phyloP scores from a whole-genome alignment of 2,113 vertebrate genomes.

The Fregata magnificens region DNA sequence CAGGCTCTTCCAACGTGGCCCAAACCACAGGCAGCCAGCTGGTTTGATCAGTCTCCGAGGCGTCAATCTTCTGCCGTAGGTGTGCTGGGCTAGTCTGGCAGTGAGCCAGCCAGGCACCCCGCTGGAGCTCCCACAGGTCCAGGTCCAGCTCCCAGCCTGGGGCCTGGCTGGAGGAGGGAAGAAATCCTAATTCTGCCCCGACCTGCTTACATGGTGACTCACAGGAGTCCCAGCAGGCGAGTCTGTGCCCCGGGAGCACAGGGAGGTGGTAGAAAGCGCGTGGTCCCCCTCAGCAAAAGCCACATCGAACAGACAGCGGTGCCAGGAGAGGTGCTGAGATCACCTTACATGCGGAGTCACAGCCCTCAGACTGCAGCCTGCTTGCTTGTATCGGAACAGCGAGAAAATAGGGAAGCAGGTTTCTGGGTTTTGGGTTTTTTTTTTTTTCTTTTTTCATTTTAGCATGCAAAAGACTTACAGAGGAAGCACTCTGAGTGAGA shows the following conservation, averaged over 20 bases:
- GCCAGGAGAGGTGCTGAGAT: background rate
- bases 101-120: fast-evolving
- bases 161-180: background rate
- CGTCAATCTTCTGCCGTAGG: background rate
- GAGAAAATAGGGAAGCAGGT: background rate
- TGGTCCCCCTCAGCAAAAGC: background rate
- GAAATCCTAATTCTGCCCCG: background rate
- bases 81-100: background rate
- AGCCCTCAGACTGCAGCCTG: background rate
- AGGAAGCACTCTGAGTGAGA: background rate
- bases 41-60: background rate
- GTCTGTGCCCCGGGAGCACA: background rate
- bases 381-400: fast-evolving
- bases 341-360: fast-evolving
- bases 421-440: background rate
- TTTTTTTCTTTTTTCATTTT: background rate
- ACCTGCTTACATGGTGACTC: background rate
- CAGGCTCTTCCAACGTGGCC: background rate
- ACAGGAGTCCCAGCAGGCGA: background rate
- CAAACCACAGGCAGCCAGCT: background rate
- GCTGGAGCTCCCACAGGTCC: background rate
- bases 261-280: background rate
- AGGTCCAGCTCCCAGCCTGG: background rate
- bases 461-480: background rate
- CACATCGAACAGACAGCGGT: fast-evolving